Evolutionary conservation across 2,888 invertebrate species (phyloP).

Genomic region (Caenorhabditis sp.): DNA sequence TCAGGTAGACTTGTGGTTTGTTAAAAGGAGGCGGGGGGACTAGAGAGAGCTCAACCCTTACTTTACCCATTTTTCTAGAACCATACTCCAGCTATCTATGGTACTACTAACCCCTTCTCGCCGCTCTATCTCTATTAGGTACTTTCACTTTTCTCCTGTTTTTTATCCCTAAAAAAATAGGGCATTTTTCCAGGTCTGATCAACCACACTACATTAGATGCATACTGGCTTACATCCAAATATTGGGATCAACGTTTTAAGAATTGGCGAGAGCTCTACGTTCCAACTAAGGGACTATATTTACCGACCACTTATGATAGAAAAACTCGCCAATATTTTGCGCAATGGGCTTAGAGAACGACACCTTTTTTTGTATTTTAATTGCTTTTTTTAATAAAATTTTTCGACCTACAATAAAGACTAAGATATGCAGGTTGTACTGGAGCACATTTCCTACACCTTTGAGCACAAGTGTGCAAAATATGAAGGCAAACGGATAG

Average conservation of each 20-base stretch:
- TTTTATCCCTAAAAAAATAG: too few species aligned
- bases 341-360: constrained; percentile 43
- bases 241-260: constrained; percentile 63
- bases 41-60: constrained; percentile 31
- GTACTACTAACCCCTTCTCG: constrained; percentile 57
- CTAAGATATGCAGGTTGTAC: too few species aligned
- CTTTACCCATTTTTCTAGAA: neutral
- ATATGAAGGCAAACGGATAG: too few species aligned
- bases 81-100: constrained; percentile 41
- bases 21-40: too few species aligned
- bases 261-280: constrained; percentile 55
- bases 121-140: constrained; percentile 47
- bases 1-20: constrained; percentile 35
- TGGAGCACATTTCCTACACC: too few species aligned
- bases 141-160: neutral
- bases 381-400: neutral
- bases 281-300: constrained; percentile 44
- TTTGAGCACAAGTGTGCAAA: too few species aligned
- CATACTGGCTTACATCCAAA: constrained; percentile 61
- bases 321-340: constrained; percentile 54
- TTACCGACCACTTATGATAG: constrained; percentile 52
- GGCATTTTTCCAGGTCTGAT: constrained; percentile 45
- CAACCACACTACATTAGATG: constrained; percentile 56
- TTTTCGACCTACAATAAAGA: neutral
- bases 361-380: neutral